Evolutionary conservation across 2,888 invertebrate species (phyloP), one percentile per base, ranked within the genome.

Genomic region (Philopedon plagiatum): DNA sequence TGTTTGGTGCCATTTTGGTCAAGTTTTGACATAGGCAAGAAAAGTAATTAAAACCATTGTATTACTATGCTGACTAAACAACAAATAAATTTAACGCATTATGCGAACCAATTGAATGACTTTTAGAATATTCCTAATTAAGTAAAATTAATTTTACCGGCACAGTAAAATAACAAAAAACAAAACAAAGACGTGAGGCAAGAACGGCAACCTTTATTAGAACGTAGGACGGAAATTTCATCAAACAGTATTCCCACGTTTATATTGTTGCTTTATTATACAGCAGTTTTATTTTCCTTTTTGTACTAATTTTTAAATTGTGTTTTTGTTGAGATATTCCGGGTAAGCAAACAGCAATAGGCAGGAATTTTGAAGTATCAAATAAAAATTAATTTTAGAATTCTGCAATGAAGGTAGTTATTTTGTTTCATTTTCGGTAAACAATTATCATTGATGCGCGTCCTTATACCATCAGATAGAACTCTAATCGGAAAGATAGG

Each of bases 141-240:
- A 34, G 57, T 11, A 18, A 34, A 57, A 57, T 34, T 57, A 34
- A 21, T 34, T 37, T 37, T 57, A 34, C 18, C 1, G n/a, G 37
- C 19, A 19, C 37, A 57, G n/a, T 15, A 32, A 29, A 29, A 54
- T 34, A 13, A 56, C n/a, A 56, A 56, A 34, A 46, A 46, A 46
- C 46, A 23, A 19, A 7, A 46, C 46, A 46, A 46, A 46, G 21
- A 19, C 46, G 23, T 46, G 46, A 46, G 46, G 46, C 46, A 58
- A 65, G 56, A 65, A 39, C 56, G 51, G 39, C 54, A 49, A 46
- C 46, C 46, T 46, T 46, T 46, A 54, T 54, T 23, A 13, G 56
- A 60, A 60, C 67, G 67, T 67, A 60, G 67, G 67, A 66, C n/a
- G 67, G 49, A 67, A 67, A 67, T 60, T 58, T 57, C 64, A 64